Conservation (phyloP, 1,140 invertebrate species). For the Drosophila auraria region DNA sequence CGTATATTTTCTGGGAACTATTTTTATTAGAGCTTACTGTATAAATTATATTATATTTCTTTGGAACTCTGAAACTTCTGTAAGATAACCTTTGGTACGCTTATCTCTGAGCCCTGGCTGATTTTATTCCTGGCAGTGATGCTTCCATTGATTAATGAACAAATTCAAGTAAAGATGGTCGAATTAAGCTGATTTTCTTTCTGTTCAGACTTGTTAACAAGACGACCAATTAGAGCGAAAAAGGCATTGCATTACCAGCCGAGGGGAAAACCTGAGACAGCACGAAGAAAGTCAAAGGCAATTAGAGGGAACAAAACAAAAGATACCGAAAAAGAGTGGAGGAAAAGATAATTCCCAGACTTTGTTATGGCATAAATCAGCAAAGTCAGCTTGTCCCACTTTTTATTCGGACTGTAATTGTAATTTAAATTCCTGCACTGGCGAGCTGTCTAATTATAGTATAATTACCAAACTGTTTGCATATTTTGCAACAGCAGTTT, state of each 20-base stretch:
- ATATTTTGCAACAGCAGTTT: slow-evolving; percentile 18
- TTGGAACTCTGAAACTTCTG: not conserved
- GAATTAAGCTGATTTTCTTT: not conserved
- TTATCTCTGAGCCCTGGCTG: not conserved
- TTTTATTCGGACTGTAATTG: slow-evolving; percentile 15
- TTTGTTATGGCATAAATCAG: slow-evolving; percentile 6
- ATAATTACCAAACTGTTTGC: slow-evolving; percentile 43
- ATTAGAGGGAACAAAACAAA: not conserved
- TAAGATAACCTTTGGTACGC: not conserved
- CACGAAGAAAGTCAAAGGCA: slow-evolving; percentile 4
- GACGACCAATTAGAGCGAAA: slow-evolving; percentile 47
- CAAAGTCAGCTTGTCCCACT: not conserved
- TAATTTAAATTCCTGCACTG: slow-evolving; percentile 17
- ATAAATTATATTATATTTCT: not conserved
- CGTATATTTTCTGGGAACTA: not conserved
- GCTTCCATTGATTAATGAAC: not conserved
- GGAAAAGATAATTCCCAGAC: not conserved
- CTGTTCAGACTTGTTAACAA: not conserved
- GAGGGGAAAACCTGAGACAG: slow-evolving; percentile 16
- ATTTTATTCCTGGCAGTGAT: not conserved
- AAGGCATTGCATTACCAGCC: slow-evolving; percentile 47
- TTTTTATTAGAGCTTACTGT: too few species aligned
- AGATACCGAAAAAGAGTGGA: not conserved
- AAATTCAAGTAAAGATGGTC: not conserved
- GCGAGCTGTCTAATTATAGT: slow-evolving; percentile 16